phyloP scores from a whole-genome alignment of 1,140 invertebrate species.

The Trissolcus basalis region DNA sequence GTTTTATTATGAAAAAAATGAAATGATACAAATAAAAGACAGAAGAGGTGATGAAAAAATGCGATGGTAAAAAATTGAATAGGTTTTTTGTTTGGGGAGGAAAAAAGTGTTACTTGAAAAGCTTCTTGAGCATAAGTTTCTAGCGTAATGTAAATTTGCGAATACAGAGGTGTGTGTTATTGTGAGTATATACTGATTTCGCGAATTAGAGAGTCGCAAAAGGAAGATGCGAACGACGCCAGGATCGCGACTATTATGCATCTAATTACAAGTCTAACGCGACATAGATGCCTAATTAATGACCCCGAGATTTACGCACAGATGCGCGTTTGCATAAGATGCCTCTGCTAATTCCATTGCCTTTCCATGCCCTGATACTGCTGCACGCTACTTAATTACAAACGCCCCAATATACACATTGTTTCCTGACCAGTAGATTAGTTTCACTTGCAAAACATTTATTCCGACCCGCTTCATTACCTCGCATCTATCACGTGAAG shows the following conservation, averaged over 20 bases:
- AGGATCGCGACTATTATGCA: slow-evolving; percentile 72
- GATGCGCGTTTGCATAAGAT: slow-evolving; percentile 73
- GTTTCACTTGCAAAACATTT: slow-evolving; percentile 34
- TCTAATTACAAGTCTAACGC: slow-evolving; percentile 75
- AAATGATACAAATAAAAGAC: too few species aligned
- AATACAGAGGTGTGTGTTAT: slow-evolving; percentile 26
- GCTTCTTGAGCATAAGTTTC: too few species aligned
- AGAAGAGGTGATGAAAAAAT: too few species aligned
- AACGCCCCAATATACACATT: slow-evolving; percentile 32
- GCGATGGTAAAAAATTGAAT: too few species aligned
- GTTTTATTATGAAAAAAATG: too few species aligned
- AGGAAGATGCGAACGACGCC: slow-evolving; percentile 65
- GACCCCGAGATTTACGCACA: slow-evolving; percentile 73
- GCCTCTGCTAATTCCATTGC: slow-evolving; percentile 61
- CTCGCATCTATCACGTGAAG: slow-evolving; percentile 1
- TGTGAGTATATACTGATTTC: slow-evolving; percentile 47
- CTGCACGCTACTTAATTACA: slow-evolving; percentile 42
- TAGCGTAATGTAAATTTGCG: slow-evolving; percentile 24
- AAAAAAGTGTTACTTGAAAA: too few species aligned
- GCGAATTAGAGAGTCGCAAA: slow-evolving; percentile 71
- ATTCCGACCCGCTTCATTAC: slow-evolving; percentile 8
- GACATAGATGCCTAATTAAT: slow-evolving; percentile 76
- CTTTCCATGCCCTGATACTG: slow-evolving; percentile 50
- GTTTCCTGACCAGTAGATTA: slow-evolving; percentile 49
- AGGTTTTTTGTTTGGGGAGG: too few species aligned